A percentile compares a stretch with the other conserved stretches of the same genome.
phyloP scores from a whole-genome alignment of 2,113 vertebrate genomes.

The Phoenicopterus ruber region DNA sequence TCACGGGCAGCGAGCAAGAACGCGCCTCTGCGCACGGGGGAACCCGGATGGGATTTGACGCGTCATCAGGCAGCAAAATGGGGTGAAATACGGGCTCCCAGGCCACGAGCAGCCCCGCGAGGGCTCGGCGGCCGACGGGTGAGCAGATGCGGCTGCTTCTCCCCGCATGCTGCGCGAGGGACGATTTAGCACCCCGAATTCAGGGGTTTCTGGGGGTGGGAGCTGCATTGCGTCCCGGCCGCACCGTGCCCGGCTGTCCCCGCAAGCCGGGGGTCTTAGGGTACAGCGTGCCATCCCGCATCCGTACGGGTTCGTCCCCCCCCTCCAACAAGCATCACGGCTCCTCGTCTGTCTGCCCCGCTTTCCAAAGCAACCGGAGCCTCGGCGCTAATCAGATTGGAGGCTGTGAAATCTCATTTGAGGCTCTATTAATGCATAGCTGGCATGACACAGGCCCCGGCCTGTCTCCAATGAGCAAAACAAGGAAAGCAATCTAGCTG shows the following conservation, averaged over 20 bases:
- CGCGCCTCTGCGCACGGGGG: accelerated
- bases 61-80: neutral
- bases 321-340: neutral
- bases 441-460: conserved; percentile 37
- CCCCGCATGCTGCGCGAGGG: accelerated
- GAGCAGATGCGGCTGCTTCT: neutral
- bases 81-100: neutral
- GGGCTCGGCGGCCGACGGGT: accelerated
- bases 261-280: neutral
- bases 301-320: accelerated
- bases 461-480: conserved; percentile 54
- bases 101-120: neutral
- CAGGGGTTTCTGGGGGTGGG: neutral
- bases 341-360: neutral
- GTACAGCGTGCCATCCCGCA: neutral
- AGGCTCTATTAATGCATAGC: conserved; percentile 58
- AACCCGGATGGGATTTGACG: neutral
- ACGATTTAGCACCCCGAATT: neutral
- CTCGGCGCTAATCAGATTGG: conserved; percentile 63
- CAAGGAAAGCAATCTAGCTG: conserved; percentile 8
- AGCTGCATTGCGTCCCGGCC: accelerated
- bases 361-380: conserved; percentile 2
- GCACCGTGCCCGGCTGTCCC: too few species aligned
- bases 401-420: conserved; percentile 74
- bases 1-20: neutral